phyloP scores from a whole-genome alignment of 2,888 invertebrate species.

The Tiliacea citrago region DNA sequence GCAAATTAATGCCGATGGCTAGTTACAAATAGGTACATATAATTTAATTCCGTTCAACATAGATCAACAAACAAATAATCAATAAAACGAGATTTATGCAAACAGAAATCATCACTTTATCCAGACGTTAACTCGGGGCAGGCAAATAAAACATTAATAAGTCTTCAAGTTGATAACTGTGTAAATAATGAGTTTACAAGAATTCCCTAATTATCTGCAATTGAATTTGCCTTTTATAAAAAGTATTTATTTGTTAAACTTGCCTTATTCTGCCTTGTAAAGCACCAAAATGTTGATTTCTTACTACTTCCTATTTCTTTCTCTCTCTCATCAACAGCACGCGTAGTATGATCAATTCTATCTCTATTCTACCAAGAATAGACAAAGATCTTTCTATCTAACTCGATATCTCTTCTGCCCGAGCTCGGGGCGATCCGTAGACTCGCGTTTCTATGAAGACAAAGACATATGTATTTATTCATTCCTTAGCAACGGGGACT shows the following conservation, averaged over 20 bases:
- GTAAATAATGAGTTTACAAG: constrained; percentile 34
- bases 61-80: constrained; percentile 46
- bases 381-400: no score
- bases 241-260: neutral
- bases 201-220: constrained; percentile 30
- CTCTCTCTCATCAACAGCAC: neutral
- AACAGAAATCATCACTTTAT: constrained; percentile 50
- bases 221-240: neutral
- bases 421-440: no score
- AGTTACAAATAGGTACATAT: neutral
- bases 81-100: constrained; percentile 43
- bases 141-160: constrained; percentile 58
- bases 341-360: no score
- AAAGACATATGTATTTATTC: no score
- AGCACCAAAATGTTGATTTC: no score
- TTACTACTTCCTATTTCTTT: no score
- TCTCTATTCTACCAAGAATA: no score
- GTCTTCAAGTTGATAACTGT: constrained; percentile 44
- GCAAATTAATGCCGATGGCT: neutral
- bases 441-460: no score
- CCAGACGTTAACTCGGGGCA: constrained; percentile 33
- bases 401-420: no score
- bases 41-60: constrained; percentile 13
- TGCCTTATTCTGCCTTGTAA: no score
- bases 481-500: no score